A percentile compares a stretch with the other conserved stretches of the same genome.
Evolutionary conservation across 2,888 invertebrate genomes (phyloP).

Genomic region (Limenitis camilla): DNA sequence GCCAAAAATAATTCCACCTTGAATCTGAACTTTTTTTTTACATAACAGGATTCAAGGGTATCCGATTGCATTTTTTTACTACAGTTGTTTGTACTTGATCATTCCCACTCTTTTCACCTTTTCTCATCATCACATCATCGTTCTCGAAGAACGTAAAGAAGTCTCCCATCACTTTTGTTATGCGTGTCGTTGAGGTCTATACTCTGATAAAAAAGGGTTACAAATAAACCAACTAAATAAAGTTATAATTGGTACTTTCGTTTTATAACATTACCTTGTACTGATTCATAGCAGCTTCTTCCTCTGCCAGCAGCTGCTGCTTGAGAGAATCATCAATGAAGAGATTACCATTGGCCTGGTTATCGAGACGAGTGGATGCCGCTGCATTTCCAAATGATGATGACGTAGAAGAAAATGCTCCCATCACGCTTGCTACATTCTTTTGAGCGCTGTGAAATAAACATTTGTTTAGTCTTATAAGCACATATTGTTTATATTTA

Average conservation of each 20-base stretch:
- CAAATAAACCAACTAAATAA: not conserved
- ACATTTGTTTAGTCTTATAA: not conserved
- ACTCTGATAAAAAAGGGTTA: too few species aligned
- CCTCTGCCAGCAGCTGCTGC: conserved; percentile 93
- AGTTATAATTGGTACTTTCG: not conserved
- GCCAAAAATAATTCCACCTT: too few species aligned
- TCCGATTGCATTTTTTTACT: too few species aligned
- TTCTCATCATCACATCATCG: too few species aligned
- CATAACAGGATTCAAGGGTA: too few species aligned
- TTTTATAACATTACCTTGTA: conserved; percentile 83
- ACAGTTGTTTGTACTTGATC: too few species aligned
- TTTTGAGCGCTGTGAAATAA: conserved; percentile 81
- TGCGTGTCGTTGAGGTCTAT: too few species aligned
- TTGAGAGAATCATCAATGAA: conserved; percentile 88
- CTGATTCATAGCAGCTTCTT: conserved; percentile 96
- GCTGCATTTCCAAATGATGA: conserved; percentile 90
- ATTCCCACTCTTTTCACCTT: too few species aligned
- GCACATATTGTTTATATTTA: too few species aligned
- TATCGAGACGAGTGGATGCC: conserved; percentile 81
- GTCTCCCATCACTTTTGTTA: too few species aligned
- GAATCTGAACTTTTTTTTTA: too few species aligned
- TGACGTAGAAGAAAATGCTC: conserved; percentile 90
- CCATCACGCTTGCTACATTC: conserved; percentile 91
- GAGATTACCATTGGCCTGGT: conserved; percentile 76
- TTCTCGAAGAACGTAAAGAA: too few species aligned